Evolutionary conservation across 2,797 vertebrate species (phyloP), one percentile per base, ranked within the genome.

Genomic region (Catostomus latipinnis): DNA sequence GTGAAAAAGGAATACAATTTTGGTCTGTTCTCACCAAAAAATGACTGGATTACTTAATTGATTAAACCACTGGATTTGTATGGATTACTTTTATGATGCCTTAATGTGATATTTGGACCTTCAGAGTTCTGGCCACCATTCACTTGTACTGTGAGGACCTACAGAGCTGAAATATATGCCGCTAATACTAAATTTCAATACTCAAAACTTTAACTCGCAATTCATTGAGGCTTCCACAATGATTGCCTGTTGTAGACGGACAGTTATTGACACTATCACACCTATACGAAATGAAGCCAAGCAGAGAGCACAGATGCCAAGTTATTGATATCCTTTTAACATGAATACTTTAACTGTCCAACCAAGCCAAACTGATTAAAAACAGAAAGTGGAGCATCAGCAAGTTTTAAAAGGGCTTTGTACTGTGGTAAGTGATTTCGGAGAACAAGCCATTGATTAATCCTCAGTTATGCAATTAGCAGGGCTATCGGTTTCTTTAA

Each of bases 401-500:
- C 12, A 69, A 0, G 68, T 18, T 60, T 68, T 16, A 10, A 11
- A 61, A 69, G 18, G 54, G n/a, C 67, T 71, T 34, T 67, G 16
- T 1, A 45, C 52, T 66, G 58, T 56, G 34, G 1, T 18, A 54
- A 77, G 22, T 46, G 53, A 78, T 56, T 76, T 62, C 12, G 49
- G 8, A 57, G 54, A 65, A 54, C 14, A 71, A 68, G 50, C 46
- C 53, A 61, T 56, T 22, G 8, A 56, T 71, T 54, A 6, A 80
- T 54, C 57, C 57, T 46, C 16, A 58, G 34, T 65, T 71, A 70
- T 48, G 6, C 52, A 78, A 49, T 56, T 67, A 75, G 49, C 65
- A 13, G 13, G 22, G 60, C 56, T 75, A 80, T 82, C 78, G 8
- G 13, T 13, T 85, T 56, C 72, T 53, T 81, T 16, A 13, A 74